Conservation (phyloP, 2,888 invertebrate species). For the Pristionchus maxplancki region DNA sequence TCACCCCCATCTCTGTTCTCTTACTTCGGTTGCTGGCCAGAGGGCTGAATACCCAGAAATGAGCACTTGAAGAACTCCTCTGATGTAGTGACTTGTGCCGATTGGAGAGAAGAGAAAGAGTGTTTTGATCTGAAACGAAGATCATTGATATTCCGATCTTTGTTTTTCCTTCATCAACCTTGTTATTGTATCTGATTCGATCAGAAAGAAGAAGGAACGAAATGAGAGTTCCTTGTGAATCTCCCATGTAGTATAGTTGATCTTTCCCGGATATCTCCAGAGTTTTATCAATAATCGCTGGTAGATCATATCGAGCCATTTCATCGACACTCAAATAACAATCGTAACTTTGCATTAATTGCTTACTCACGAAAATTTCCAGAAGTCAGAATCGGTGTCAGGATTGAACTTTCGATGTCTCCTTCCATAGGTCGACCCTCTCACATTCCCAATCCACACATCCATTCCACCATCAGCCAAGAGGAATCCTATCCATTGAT, state of each 20-base stretch:
- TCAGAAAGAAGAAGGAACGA: background rate
- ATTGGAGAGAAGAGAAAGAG: constrained; percentile 17
- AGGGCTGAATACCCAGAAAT: background rate
- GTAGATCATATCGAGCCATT: constrained; percentile 36
- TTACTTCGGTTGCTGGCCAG: background rate
- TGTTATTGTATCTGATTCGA: background rate
- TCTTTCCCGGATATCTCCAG: background rate
- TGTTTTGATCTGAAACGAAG: background rate
- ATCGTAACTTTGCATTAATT: background rate
- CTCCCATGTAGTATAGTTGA: constrained; percentile 1
- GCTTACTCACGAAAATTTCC: background rate
- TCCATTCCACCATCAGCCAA: background rate
- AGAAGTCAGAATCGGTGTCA: background rate
- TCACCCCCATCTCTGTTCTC: no score
- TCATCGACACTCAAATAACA: background rate
- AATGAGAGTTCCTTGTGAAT: constrained; percentile 26
- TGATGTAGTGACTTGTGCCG: constrained; percentile 4
- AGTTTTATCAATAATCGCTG: background rate
- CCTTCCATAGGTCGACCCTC: constrained; percentile 32
- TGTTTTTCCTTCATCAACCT: background rate
- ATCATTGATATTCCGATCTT: background rate
- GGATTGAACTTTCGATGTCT: background rate
- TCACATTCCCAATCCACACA: background rate
- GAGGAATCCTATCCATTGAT: background rate
- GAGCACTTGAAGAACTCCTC: background rate